Conservation (phyloP, 2,888 invertebrate species). For the Orthosia gracilis region DNA sequence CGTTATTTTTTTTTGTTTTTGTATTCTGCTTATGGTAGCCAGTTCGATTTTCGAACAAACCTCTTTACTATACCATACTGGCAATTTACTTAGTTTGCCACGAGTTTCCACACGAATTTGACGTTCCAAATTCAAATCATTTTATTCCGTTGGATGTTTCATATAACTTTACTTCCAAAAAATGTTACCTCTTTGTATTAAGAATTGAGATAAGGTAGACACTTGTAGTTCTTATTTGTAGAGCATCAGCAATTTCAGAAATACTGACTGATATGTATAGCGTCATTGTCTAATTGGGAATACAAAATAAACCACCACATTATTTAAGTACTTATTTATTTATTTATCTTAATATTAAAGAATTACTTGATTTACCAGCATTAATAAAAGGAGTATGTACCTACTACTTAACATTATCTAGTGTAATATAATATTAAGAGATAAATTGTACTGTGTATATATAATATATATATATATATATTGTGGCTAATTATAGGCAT, state of each 20-base stretch:
- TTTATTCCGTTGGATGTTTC: too few species aligned
- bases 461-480: conserved; percentile 25
- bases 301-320: conserved; percentile 40
- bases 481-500: conserved; percentile 76
- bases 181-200: too few species aligned
- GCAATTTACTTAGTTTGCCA: too few species aligned
- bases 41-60: too few species aligned
- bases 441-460: conserved; percentile 75
- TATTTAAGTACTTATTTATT: conserved; percentile 83
- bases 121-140: too few species aligned
- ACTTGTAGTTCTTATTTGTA: too few species aligned
- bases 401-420: conserved; percentile 72
- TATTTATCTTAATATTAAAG: conserved; percentile 82
- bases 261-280: neutral
- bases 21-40: too few species aligned
- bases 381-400: conserved; percentile 81
- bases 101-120: too few species aligned
- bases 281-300: neutral
- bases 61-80: too few species aligned
- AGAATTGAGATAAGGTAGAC: too few species aligned
- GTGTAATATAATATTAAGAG: conserved; percentile 75
- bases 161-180: too few species aligned
- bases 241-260: neutral
- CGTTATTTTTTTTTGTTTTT: too few species aligned
- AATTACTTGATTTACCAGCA: conserved; percentile 76